Base-by-base conservation (phyloP, 2,888 invertebrate genomes). In the Ormyrus pomaceus region DNA sequence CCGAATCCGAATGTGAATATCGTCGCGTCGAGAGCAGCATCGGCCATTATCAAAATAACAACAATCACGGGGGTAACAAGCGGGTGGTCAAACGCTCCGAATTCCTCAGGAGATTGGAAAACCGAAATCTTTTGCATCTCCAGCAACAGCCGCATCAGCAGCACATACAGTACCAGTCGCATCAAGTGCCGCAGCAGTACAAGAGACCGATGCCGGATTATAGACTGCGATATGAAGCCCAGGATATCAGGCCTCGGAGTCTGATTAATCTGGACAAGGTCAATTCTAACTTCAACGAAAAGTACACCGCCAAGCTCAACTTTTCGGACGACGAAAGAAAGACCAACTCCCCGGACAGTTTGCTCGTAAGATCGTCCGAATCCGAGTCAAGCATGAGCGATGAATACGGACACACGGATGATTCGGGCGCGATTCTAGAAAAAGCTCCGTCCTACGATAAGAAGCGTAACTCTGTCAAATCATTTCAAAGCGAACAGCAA, bases 321-420 rank as follows among this genome's bases (percentile, higher is more conserved):
- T 58, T 78, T 1, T 90, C 90, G 5, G 90, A 91, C 76, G 90
- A 91, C 65, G 91, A 89, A 56, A 87, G 90, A 50, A 91, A 90
- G 80, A 91, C 89, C 4, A 90, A 89, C 81, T 91, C 90, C 5
- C 91, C 89, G 9, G 91, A 91, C 77, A 91, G 91, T 80, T 86
- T 91, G 2, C 83, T 91, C 70, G 88, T 91, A 2, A 89, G 89
- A 62, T 90, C 90, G 0, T 91, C 91, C 34, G 91, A 90, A 78
- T 90, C 91, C 2, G 83, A 89, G 59, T 89, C 90, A 77, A 91
- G 91, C 81, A 81, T 78, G 58, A 82, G 82, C 66, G 82, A 82
- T 61, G 91, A 91, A 83, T 91, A 91, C 51, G 89, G 94, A 91
- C 85, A 94, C 93, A 89, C 89, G 1, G 89, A 89, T 75, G 90